These are phyloP conservation scores for Tetrax tetrax DNA, from an alignment of 2,113 vertebrate genomes.

Conservation along the genomic window DNA sequence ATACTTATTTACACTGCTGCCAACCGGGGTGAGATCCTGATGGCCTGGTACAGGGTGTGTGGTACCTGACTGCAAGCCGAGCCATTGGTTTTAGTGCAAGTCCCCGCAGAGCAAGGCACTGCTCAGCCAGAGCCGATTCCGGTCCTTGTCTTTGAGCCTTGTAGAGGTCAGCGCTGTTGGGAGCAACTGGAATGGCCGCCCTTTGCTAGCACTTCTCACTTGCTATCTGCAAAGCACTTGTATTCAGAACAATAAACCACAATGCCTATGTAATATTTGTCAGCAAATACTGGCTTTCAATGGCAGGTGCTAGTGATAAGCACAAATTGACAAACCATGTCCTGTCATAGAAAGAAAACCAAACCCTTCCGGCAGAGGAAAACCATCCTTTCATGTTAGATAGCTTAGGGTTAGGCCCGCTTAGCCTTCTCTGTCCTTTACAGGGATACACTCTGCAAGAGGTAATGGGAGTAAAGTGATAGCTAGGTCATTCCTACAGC, in stretches of 20 bases:
- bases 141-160: accelerated
- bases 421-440: background rate
- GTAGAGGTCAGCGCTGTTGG: background rate
- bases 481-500: background rate
- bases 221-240: background rate
- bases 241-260: background rate
- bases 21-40: background rate
- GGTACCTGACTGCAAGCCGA: background rate
- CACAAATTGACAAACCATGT: background rate
- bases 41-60: background rate
- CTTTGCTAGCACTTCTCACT: background rate
- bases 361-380: background rate
- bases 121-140: accelerated
- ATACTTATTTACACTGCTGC: background rate
- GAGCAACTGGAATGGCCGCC: background rate
- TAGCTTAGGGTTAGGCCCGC: background rate
- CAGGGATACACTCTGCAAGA: background rate
- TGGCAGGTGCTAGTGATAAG: background rate
- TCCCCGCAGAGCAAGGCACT: accelerated
- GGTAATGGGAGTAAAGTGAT: background rate
- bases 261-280: background rate
- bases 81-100: background rate
- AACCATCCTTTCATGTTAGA: background rate
- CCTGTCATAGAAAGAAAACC: background rate
- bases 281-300: background rate